Evolutionary conservation across 2,888 invertebrate genomes (phyloP).

Genomic region (Holacanthella duospinosa): DNA sequence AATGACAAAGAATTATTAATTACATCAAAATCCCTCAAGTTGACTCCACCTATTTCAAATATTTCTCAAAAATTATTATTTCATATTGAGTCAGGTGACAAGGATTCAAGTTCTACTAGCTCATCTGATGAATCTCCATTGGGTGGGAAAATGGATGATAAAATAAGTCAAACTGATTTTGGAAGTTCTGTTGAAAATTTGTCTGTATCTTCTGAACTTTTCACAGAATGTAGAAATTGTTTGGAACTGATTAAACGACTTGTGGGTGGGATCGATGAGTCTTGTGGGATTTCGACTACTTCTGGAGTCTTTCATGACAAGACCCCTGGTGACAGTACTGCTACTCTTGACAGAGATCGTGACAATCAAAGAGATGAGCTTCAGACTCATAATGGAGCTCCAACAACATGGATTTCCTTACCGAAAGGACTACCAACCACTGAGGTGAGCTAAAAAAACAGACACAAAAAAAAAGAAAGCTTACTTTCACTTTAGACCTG

Average conservation of each 20-base stretch:
- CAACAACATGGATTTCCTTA: slow-evolving; percentile 34
- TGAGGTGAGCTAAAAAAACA: slow-evolving; percentile 25
- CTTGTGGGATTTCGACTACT: neutral
- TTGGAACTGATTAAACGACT: slow-evolving; percentile 35
- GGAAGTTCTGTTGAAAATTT: slow-evolving; percentile 30
- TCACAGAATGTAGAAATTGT: slow-evolving; percentile 35
- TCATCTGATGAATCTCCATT: too few relatives aligned
- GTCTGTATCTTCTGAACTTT: slow-evolving; percentile 33
- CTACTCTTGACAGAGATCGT: neutral
- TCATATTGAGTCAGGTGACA: neutral
- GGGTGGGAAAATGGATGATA: slow-evolving; percentile 31
- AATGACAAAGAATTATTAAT: slow-evolving; percentile 27
- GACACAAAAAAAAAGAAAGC: neutral
- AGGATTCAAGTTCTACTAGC: neutral
- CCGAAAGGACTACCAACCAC: slow-evolving; percentile 31
- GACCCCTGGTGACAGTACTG: too few relatives aligned
- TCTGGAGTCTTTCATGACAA: neutral
- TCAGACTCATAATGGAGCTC: slow-evolving; percentile 18
- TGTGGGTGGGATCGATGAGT: slow-evolving; percentile 18
- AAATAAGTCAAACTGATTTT: slow-evolving; percentile 37
- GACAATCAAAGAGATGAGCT: slow-evolving; percentile 7
- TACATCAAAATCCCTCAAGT: too few relatives aligned
- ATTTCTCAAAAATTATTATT: neutral
- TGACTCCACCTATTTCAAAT: neutral
- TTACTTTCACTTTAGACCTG: neutral